Evolutionary conservation across 2,113 vertebrate species (phyloP), one percentile per base, ranked within the genome.

Genomic region (Prionailurus viverrinus): DNA sequence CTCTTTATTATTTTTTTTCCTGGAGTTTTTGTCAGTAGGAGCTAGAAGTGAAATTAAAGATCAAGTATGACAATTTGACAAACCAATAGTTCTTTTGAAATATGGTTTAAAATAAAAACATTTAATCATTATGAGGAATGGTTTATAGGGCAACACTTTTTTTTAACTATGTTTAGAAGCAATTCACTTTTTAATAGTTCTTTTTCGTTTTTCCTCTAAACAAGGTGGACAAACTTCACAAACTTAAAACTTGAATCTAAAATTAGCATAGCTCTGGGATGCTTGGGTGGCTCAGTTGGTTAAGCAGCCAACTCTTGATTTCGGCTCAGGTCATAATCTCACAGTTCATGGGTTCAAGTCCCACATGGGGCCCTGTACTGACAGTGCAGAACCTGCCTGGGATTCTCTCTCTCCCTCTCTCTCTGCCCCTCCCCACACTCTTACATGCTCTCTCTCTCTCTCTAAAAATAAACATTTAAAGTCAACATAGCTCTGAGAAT

Each of bases 171-270:
- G 3, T 33, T 33, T 82, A 95, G 27, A 74, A 86, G 3, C 13
- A 76, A 53, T 90, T 95, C 5, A 7, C 27, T 83, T 95, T 94
- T 69, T 1, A 86, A 90, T 41, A 86, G 48, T 10, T 41, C 8
- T 74, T 63, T 81, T 36, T 68, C 15, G 63, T 80, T 89, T 69
- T 58, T 65, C 36, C 68, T 87, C 79, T 53, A 87, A 93, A 89
- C 31, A 82, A 86, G n/a, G 8, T 69, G 65, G 73, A 65, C 23
- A 89, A 73, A 74, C 6, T 85, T 27, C n/a, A 39, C 33, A 85
- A 86, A 63, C 31, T 82, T 93, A 95, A 93, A 89, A 63, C 25
- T 51, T 89, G n/a, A 92, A 55, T 71, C 31, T 91, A 80, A 96
- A 80, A 16, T 89, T 97, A 86, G 48, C 66, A 73, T 79, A 71